Base-by-base conservation (phyloP, 2,797 vertebrate species). In the Setipinna tenuifilis region DNA sequence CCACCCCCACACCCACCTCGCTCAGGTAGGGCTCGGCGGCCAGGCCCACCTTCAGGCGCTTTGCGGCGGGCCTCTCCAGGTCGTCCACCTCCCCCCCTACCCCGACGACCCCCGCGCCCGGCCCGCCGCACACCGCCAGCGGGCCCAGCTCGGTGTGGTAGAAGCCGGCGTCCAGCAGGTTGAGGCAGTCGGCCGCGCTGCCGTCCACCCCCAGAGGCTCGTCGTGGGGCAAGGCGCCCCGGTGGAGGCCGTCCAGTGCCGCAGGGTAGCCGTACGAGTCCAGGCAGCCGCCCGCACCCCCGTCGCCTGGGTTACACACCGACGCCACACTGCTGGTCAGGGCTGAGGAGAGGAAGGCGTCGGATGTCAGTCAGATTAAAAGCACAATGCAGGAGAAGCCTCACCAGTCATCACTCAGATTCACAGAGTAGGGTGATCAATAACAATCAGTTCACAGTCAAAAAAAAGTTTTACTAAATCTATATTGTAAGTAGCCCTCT, bases 121-220 rank as follows among this genome's bases (percentile, higher is more conserved):
- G 71, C 17, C 50, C 96, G 0, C 93, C 92, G 89, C 96, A 97
- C 88, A 96, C 91, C 84, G 93, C 94, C 86, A 94, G 88, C 82
- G 88, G 91, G 87, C 95, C 95, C 83, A 97, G 88, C 83, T 97
- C 96, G 0, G 96, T 95, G 62, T 96, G 96, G 93, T 97, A 97
- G 93, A 97, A 97, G 87, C 96, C 96, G 88, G 96, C 95, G 87
- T 97, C 96, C 84, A 97, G 96, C 92, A 97, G 94, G 93, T 96
- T 96, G 90, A 97, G 96, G 92, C 97, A 97, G 94, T 97, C 96
- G 91, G 97, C 96, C 81, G 96, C 95, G 57, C 93, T 96, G 91
- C 92, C 92, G 81, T 96, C 94, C 91, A 96, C 94, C 86, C 91
- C 91, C 81, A 97, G 96, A 81, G 96, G 91, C 87, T 97, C 96